Percentiles rank a stretch among this genome's conserved stretches.
Evolutionary conservation across 2,888 invertebrate species (phyloP).

Genomic region (Plebejus argus): DNA sequence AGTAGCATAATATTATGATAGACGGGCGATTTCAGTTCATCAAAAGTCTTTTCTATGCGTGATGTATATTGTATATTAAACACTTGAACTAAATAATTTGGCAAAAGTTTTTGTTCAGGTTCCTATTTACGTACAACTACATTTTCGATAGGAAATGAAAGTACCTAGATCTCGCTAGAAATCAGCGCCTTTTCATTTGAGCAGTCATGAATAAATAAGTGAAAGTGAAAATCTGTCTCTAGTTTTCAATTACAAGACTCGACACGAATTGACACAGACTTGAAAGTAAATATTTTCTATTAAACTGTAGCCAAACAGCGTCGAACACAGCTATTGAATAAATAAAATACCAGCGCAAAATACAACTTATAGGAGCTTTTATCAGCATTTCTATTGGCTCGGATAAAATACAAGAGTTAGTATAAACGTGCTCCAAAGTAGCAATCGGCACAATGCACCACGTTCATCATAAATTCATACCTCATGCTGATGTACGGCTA

Average conservation of each 20-base stretch:
- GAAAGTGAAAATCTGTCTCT: slow-evolving; percentile 7
- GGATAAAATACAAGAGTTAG: slow-evolving; percentile 46
- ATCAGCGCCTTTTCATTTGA: neutral
- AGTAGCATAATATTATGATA: neutral
- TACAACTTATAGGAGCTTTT: slow-evolving; percentile 27
- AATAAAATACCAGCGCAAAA: slow-evolving; percentile 23
- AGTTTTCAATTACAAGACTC: slow-evolving; percentile 15
- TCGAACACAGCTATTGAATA: slow-evolving; percentile 18
- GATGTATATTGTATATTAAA: too few species aligned
- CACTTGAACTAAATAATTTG: too few species aligned
- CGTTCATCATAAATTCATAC: slow-evolving; percentile 64
- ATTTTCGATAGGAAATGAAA: neutral
- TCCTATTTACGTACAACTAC: neutral
- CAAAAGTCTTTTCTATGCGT: neutral
- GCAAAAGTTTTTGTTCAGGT: neutral
- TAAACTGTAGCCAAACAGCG: slow-evolving; percentile 22
- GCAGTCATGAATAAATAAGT: slow-evolving; percentile 10
- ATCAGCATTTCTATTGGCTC: slow-evolving; percentile 32
- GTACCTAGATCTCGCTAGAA: neutral
- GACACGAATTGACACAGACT: slow-evolving; percentile 20
- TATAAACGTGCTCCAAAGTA: slow-evolving; percentile 44
- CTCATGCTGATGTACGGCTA: slow-evolving; percentile 49
- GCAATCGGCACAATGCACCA: slow-evolving; percentile 55
- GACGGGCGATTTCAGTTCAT: neutral
- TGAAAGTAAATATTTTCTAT: slow-evolving; percentile 17